Evolutionary conservation across 2,113 vertebrate species (phyloP).

Genomic region (Camelus dromedarius): DNA sequence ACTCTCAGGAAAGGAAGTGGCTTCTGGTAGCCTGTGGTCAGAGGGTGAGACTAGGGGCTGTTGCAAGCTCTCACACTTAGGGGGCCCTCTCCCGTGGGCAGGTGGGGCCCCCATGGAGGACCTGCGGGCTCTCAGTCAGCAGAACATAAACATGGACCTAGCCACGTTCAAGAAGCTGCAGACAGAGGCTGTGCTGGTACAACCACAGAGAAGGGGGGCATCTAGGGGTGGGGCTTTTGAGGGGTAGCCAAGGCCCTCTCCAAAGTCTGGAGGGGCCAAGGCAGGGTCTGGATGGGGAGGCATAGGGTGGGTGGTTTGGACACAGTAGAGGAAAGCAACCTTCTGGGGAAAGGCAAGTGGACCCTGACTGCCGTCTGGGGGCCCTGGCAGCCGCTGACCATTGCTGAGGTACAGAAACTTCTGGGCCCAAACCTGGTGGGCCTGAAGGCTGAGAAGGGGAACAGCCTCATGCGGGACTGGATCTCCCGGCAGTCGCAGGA

Average conservation of each 20-base stretch:
- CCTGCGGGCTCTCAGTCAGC: slow-evolving; percentile 74
- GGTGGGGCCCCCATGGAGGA: slow-evolving; percentile 81
- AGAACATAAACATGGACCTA: slow-evolving; percentile 75
- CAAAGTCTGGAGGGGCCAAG: not conserved
- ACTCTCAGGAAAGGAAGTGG: not conserved
- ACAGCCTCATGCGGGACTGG: slow-evolving; percentile 74
- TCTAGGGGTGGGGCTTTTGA: not conserved
- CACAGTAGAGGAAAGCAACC: too few relatives aligned
- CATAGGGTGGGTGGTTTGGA: not conserved
- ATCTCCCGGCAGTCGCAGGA: slow-evolving; percentile 72
- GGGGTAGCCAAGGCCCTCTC: fast-evolving
- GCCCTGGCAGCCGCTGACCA: slow-evolving; percentile 77
- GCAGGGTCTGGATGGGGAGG: not conserved
- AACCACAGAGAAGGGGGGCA: not conserved
- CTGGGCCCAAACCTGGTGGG: slow-evolving; percentile 70
- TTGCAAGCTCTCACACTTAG: not conserved
- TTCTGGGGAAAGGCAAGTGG: not conserved
- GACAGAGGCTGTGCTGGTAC: slow-evolving; percentile 79
- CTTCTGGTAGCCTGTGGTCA: not conserved
- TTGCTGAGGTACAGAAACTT: slow-evolving; percentile 76
- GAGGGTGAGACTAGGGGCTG: not conserved
- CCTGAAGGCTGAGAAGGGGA: slow-evolving; percentile 59
- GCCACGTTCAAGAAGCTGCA: slow-evolving; percentile 78
- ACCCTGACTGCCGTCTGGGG: not conserved
- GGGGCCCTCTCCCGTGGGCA: not conserved